Evolutionary conservation across 2,113 vertebrate genomes (phyloP).

Genomic region (Corvus cornix): DNA sequence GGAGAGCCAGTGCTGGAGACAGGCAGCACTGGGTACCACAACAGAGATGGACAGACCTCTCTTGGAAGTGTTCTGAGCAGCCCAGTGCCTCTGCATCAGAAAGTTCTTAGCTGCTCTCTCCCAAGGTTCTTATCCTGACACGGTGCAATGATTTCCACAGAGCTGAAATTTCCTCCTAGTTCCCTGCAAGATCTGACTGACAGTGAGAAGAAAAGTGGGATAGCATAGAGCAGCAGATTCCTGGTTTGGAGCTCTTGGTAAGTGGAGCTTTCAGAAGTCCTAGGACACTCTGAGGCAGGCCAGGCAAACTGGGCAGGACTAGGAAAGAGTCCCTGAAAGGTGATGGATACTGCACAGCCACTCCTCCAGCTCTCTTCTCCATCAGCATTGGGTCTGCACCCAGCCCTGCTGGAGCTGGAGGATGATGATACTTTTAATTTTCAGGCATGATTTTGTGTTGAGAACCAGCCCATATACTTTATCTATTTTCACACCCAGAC

Average conservation of each 20-base stretch:
- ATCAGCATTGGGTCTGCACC: neutral
- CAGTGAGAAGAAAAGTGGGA: neutral
- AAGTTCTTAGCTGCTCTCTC: neutral
- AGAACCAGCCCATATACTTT: neutral
- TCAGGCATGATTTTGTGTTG: neutral
- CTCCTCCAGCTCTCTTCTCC: neutral
- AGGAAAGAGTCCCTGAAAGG: neutral
- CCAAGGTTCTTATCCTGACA: neutral
- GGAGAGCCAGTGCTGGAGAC: neutral
- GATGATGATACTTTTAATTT: neutral
- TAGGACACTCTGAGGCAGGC: neutral
- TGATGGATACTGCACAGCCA: neutral
- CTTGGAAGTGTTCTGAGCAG: neutral
- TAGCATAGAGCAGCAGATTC: neutral
- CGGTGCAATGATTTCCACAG: accelerated
- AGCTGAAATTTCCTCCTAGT: neutral
- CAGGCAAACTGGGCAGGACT: neutral
- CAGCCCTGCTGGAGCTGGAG: neutral
- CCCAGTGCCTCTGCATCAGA: neutral
- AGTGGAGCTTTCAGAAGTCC: neutral
- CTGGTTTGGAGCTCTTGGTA: neutral
- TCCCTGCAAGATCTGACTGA: neutral
- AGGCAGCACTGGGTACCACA: neutral
- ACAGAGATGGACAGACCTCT: neutral
- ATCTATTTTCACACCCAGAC: neutral